Base-by-base conservation (phyloP, 2,113 vertebrate species). In the Pontoporia blainvillei region DNA sequence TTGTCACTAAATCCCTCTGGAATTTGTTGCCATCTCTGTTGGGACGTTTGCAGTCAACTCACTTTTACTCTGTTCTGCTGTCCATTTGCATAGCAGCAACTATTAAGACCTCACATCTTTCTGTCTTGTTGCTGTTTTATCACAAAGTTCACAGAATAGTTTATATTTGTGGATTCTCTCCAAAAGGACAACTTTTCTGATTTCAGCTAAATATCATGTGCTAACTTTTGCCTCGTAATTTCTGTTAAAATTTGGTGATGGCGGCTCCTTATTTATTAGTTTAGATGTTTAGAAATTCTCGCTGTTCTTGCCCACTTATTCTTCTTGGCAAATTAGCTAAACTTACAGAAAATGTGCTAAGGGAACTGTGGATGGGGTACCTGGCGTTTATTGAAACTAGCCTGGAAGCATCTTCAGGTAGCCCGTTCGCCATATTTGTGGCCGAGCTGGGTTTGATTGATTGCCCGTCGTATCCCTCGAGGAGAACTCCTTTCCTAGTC, bases 371-470 rank as follows among this genome's bases (percentile, higher is more conserved):
- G 41, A 5, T 94, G 41, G 36, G 13, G 72, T 85, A 61, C 9
- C 13, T 81, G 61, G 8, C 31, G 12, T 49, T 95, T 34, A 49
- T 73, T 84, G 57, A 72, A 93, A 69, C 69, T 93, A 87, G 36
- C 86, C 69, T 49, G 88, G 71, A 73, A 57, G 31, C 91, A 49
- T 88, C 76, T 87, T 72, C 59, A 69, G n/a, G 78, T 67, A 88
- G 71, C 61, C 41, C 13, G 31, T 71, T 92, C 15, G 11, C 49
- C 49, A 14, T 73, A 67, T 25, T 94, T 95, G 11, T 71, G 72
- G 88, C n/a, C 79, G 79, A 96, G 73, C 75, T 90, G 69, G 92
- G 64, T 87, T 94, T 92, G 73, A 52, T 94, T 92, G 73, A 52
- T 67, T 57, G 44, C 84, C 91, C 20, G 95, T 95, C 66, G 17